Percentiles rank a stretch among this genome's conserved stretches.
Evolutionary conservation across 2,797 vertebrate species (phyloP).

Genomic region (Silurus lanzhouensis): DNA sequence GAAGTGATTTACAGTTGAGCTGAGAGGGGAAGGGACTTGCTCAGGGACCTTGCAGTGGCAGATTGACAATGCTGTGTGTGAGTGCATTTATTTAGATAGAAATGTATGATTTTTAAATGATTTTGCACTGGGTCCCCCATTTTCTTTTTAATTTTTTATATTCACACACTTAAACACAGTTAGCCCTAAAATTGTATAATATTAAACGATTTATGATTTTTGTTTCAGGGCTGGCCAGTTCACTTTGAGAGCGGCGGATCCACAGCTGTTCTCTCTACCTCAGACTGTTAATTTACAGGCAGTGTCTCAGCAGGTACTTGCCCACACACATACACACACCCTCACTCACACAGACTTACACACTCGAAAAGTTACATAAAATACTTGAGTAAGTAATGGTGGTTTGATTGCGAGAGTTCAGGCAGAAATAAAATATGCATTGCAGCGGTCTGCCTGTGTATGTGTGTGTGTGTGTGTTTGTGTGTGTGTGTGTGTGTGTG

Average conservation of each 20-base stretch:
- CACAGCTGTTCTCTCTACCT: conserved; percentile 73
- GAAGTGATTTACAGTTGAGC: neutral
- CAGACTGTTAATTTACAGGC: conserved; percentile 76
- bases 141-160: neutral
- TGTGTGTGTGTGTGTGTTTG: neutral
- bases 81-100: neutral
- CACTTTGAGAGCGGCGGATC: conserved; percentile 75
- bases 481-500: neutral
- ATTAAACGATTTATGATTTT: neutral
- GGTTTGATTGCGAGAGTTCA: neutral
- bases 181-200: conserved; percentile 15
- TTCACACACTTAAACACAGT: neutral
- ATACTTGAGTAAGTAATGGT: neutral
- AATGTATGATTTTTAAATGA: neutral
- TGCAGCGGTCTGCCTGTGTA: neutral
- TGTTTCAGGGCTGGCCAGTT: conserved; percentile 79
- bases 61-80: neutral
- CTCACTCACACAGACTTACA: conserved; percentile 9
- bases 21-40: neutral
- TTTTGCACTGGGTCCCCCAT: neutral
- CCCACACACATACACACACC: conserved; percentile 16
- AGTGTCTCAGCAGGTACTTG: conserved; percentile 80
- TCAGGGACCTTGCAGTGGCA: neutral
- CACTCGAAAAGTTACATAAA: conserved; percentile 17
- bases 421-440: neutral